Evolutionary conservation across 1,140 invertebrate genomes (phyloP).

Genomic region (Neodiprion lecontei): DNA sequence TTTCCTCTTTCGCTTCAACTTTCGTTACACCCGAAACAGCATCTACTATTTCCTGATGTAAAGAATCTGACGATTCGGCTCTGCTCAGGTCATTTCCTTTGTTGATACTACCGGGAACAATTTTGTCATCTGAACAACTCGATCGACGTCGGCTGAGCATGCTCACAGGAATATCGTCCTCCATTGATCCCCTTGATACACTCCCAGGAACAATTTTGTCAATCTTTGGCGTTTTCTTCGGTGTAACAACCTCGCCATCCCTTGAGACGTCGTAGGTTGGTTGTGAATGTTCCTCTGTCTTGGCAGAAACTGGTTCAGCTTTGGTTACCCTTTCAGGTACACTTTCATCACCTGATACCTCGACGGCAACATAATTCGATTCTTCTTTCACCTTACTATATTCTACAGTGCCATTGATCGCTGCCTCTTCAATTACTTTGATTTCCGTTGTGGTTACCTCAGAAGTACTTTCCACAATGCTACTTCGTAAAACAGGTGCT

Average conservation of each 20-base stretch:
- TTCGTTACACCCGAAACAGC: not conserved
- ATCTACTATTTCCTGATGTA: not conserved
- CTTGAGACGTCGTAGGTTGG: not conserved
- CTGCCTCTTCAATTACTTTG: too few relatives aligned
- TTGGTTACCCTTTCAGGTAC: too few relatives aligned
- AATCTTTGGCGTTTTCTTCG: slow-evolving; percentile 10
- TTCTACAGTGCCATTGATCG: not conserved
- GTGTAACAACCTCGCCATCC: not conserved
- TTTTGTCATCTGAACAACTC: slow-evolving; percentile 18
- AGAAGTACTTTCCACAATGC: too few relatives aligned
- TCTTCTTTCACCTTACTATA: too few relatives aligned
- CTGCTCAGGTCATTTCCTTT: slow-evolving; percentile 7
- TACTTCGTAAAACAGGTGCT: too few relatives aligned
- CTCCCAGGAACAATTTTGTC: slow-evolving; percentile 26
- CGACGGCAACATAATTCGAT: too few relatives aligned
- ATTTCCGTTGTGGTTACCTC: too few relatives aligned
- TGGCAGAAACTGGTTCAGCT: too few relatives aligned
- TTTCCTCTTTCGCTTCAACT: not conserved
- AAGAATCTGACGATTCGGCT: not conserved
- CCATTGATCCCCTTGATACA: slow-evolving; percentile 19
- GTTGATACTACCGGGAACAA: slow-evolving; percentile 22
- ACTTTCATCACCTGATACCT: too few relatives aligned
- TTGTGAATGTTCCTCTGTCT: too few relatives aligned
- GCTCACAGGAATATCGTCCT: slow-evolving; percentile 18
- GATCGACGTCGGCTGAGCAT: slow-evolving; percentile 12